Conservation (phyloP, 2,113 vertebrate species). For the Varanus komodoensis region DNA sequence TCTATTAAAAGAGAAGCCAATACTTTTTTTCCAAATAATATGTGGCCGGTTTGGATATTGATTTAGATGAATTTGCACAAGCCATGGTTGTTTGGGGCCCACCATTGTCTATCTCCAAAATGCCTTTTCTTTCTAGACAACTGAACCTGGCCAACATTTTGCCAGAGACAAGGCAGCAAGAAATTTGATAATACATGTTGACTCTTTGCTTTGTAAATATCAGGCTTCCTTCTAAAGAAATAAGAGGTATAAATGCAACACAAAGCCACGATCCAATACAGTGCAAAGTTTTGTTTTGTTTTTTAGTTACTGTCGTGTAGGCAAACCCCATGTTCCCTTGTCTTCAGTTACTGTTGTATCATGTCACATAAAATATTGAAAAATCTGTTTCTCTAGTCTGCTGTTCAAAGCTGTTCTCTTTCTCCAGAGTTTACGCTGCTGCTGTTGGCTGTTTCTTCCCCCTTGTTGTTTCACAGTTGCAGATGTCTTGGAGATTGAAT, state of each 20-base stretch:
- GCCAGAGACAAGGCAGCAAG: background rate
- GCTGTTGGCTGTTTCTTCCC: no score
- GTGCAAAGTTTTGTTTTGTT: background rate
- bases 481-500: background rate
- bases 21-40: background rate
- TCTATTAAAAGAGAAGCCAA: background rate
- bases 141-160: background rate
- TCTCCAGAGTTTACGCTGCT: background rate
- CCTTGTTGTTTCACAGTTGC: slow-evolving; percentile 1
- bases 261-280: background rate
- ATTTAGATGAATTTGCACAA: background rate
- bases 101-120: background rate
- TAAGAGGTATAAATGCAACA: background rate
- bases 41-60: background rate
- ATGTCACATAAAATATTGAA: slow-evolving; percentile 27
- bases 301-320: background rate
- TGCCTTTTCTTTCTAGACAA: background rate
- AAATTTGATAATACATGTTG: background rate
- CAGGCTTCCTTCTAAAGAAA: background rate
- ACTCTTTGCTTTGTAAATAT: background rate
- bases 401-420: slow-evolving; percentile 2
- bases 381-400: background rate
- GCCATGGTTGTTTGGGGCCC: background rate
- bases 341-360: background rate
- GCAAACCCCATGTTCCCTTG: background rate